These are phyloP conservation scores for Trachymyrmex septentrionalis DNA, from an alignment of 1,140 invertebrate genomes.

Conservation along the genomic window DNA sequence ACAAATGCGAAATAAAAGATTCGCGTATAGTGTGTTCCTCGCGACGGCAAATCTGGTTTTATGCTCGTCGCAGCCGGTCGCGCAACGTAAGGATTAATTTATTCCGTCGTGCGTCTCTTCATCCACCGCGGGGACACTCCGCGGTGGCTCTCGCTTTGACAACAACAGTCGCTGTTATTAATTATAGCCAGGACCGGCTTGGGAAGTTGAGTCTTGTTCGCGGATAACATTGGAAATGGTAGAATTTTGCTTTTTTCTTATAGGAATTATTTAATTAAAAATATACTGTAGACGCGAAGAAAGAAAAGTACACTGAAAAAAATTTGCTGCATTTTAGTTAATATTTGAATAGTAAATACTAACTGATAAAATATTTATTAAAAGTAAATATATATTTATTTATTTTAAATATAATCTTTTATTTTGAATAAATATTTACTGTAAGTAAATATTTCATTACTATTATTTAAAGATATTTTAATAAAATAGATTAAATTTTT, in stretches of 20 bases:
- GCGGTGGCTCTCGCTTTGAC: conserved; percentile 31
- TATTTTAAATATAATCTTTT: too few species aligned
- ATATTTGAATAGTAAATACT: too few species aligned
- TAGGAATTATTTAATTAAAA: neutral
- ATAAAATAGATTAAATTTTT: too few species aligned
- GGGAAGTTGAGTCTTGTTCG: neutral
- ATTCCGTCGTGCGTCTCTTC: conserved; percentile 9
- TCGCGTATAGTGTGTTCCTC: neutral
- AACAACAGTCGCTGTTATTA: conserved; percentile 37
- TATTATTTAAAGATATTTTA: too few species aligned
- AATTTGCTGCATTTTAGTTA: too few species aligned
- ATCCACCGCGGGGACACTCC: neutral
- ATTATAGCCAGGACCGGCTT: conserved; percentile 26
- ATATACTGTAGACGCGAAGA: neutral
- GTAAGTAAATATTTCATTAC: too few species aligned
- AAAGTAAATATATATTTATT: too few species aligned
- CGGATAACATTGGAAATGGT: neutral
- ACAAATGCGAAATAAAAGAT: conserved; percentile 2
- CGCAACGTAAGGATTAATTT: conserved; percentile 36
- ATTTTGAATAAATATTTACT: too few species aligned
- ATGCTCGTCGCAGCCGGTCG: conserved; percentile 28
- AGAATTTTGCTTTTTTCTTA: neutral
- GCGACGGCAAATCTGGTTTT: conserved; percentile 42
- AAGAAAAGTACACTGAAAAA: neutral
- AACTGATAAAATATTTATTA: too few species aligned